Evolutionary conservation across 35 echinoderm and acorn worm genomes (phyloP).

Genomic region (Strongylocentrotus purpuratus): DNA sequence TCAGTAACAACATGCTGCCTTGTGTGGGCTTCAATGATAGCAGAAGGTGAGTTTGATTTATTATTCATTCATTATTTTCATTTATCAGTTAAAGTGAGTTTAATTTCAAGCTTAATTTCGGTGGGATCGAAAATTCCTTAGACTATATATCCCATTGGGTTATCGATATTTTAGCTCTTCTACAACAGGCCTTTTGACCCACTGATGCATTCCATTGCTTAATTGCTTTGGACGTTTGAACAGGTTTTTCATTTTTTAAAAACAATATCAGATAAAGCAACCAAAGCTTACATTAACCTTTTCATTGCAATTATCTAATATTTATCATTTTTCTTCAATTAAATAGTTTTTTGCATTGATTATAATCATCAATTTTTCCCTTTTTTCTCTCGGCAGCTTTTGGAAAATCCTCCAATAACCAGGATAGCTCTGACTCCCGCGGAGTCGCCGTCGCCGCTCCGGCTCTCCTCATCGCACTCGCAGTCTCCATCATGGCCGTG

Average conservation of each 20-base stretch:
- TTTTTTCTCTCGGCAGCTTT: neutral
- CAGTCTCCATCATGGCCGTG: slow-evolving; percentile 31
- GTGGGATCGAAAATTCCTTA: too few relatives aligned
- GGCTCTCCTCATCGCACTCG: neutral
- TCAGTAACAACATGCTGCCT: neutral
- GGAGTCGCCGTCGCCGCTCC: neutral
- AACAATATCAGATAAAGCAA: too few relatives aligned
- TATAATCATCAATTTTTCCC: neutral
- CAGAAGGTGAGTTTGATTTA: neutral
- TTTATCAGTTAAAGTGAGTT: neutral
- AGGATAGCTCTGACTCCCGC: neutral
- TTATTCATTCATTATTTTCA: neutral
- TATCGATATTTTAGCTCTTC: neutral
- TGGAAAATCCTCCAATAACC: neutral
- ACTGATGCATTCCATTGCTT: neutral
- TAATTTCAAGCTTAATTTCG: neutral
- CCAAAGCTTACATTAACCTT: too few relatives aligned
- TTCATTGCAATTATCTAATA: too few relatives aligned
- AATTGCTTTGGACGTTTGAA: neutral
- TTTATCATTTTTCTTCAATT: neutral
- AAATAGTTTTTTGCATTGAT: neutral
- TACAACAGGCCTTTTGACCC: neutral
- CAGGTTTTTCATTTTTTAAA: too few relatives aligned
- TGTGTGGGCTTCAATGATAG: slow-evolving; percentile 15
- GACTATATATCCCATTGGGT: too few relatives aligned